Evolutionary conservation across 2,113 vertebrate species (phyloP).

Genomic region (Mionectes macconnelli): DNA sequence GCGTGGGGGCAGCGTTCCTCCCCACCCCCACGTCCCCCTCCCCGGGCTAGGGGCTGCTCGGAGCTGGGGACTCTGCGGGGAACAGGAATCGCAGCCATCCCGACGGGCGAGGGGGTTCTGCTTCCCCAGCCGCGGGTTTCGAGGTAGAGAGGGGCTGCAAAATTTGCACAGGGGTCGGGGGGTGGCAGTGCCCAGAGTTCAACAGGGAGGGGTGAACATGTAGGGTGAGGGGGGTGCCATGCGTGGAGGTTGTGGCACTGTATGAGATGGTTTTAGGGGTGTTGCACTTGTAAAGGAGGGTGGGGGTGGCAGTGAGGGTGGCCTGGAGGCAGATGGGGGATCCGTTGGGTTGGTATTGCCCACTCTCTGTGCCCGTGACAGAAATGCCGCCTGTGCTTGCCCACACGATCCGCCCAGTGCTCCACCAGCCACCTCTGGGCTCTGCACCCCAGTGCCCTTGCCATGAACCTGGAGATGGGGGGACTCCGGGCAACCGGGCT

Average conservation of each 20-base stretch:
- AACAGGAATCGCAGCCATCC: not conserved
- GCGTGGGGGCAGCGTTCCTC: not conserved
- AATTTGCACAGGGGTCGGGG: not conserved
- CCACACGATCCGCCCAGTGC: fast-evolving
- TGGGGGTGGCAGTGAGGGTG: not conserved
- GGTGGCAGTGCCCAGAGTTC: not conserved
- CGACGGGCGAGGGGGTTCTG: not conserved
- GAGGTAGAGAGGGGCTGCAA: not conserved
- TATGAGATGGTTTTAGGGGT: not conserved
- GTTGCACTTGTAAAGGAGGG: not conserved
- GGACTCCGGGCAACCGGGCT: not conserved
- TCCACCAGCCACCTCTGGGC: not conserved
- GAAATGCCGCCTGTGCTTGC: not conserved
- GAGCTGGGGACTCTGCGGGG: not conserved
- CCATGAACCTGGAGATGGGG: not conserved
- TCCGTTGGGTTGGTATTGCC: not conserved
- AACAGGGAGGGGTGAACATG: not conserved
- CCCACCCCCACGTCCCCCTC: not conserved
- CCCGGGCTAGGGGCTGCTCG: not conserved
- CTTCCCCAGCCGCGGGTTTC: not conserved
- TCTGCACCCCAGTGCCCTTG: not conserved
- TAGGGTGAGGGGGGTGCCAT: not conserved
- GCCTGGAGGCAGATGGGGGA: not conserved
- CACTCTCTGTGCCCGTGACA: not conserved
- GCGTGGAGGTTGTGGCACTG: not conserved